Evolutionary conservation across 2,888 invertebrate genomes (phyloP).

Genomic region (Aspidapion aeneum): DNA sequence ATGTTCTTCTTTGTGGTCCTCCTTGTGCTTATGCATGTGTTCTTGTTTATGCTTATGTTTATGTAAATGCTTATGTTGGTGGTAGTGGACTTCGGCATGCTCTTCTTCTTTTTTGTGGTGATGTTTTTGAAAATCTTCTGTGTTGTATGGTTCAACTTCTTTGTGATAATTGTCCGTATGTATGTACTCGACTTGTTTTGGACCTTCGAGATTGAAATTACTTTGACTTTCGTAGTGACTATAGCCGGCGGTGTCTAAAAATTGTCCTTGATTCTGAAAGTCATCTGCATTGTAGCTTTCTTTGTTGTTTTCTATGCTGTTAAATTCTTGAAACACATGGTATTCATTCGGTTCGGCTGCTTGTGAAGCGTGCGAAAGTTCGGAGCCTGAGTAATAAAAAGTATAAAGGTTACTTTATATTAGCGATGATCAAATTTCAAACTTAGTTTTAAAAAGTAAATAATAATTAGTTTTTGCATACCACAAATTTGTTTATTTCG

Average conservation of each 20-base stretch:
- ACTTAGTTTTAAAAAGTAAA: too few relatives aligned
- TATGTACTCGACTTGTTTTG: constrained; percentile 37
- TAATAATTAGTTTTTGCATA: too few relatives aligned
- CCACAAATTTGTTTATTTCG: too few relatives aligned
- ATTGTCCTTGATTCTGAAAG: constrained; percentile 16
- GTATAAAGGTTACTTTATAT: too few relatives aligned
- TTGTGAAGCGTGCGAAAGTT: not conserved
- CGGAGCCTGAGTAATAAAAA: too few relatives aligned
- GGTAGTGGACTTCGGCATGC: constrained; percentile 25
- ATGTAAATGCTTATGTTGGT: constrained; percentile 14
- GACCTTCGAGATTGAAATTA: constrained; percentile 32
- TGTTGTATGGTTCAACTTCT: constrained; percentile 34
- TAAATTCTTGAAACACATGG: not conserved
- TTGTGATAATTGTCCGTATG: constrained; percentile 34
- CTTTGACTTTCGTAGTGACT: constrained; percentile 32
- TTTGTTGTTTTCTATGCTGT: constrained; percentile 8
- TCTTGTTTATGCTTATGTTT: constrained; percentile 13
- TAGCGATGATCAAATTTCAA: too few relatives aligned
- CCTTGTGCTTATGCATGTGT: constrained; percentile 11
- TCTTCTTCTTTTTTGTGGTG: constrained; percentile 28
- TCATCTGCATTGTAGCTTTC: constrained; percentile 14
- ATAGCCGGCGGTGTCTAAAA: constrained; percentile 27
- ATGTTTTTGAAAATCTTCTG: constrained; percentile 27
- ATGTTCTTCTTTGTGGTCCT: constrained; percentile 19
- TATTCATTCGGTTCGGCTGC: not conserved